These are phyloP conservation scores for Phainopepla nitens DNA, from an alignment of 2,113 vertebrate species.

Conservation along the genomic window DNA sequence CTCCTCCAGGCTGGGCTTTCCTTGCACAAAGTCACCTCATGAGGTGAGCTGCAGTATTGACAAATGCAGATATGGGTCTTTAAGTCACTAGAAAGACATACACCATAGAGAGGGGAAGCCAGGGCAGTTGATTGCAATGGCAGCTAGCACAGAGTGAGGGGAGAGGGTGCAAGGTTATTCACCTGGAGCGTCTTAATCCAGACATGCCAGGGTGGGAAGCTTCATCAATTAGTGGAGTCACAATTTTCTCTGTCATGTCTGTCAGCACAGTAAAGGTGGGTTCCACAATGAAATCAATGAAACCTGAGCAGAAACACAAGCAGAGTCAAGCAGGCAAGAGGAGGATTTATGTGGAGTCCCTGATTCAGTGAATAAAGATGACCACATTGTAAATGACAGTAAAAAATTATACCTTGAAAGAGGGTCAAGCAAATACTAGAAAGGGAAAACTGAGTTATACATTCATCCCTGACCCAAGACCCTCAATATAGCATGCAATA, in stretches of 20 bases:
- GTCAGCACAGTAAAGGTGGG: conserved; percentile 97
- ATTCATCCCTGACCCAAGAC: not conserved
- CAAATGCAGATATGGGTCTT: not conserved
- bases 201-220: conserved; percentile 78
- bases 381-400: not conserved
- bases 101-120: fast-evolving
- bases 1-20: not conserved
- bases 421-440: not conserved
- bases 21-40: not conserved
- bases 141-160: not conserved
- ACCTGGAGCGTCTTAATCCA: conserved; percentile 89
- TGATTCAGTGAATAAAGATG: not conserved
- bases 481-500: not conserved
- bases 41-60: fast-evolving
- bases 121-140: not conserved
- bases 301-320: conserved; percentile 76
- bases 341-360: not conserved
- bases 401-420: not conserved
- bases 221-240: conserved; percentile 91
- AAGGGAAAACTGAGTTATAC: not conserved
- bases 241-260: conserved; percentile 94
- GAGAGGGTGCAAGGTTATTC: not conserved
- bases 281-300: conserved; percentile 98
- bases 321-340: not conserved
- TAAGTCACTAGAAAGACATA: not conserved